These are phyloP conservation scores for Seriola aureovittata DNA, from an alignment of 2,113 vertebrate species.

Conservation along the genomic window DNA sequence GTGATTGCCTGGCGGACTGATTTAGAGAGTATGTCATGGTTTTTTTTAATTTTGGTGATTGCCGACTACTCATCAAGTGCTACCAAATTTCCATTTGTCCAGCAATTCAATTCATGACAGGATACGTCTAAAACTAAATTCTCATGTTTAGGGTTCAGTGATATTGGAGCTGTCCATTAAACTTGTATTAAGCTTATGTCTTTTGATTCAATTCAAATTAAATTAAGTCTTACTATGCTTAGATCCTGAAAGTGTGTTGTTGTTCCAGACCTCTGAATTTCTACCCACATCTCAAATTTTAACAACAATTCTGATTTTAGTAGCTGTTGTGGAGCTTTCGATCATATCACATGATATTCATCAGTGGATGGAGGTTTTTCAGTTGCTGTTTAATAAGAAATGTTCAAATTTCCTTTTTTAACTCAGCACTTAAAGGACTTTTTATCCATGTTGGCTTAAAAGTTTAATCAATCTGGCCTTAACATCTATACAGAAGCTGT, in stretches of 20 bases:
- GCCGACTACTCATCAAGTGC: neutral
- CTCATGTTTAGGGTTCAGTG: neutral
- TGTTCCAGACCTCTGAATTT: neutral
- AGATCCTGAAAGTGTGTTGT: neutral
- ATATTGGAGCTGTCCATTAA: neutral
- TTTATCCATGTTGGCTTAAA: too few relatives aligned
- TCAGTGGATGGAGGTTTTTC: neutral
- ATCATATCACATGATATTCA: neutral
- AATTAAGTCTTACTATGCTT: neutral
- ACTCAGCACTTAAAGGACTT: neutral
- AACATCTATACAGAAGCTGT: neutral
- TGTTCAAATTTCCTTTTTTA: neutral
- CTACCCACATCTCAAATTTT: neutral
- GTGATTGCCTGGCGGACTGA: neutral
- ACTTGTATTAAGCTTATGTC: neutral
- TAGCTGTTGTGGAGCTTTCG: neutral
- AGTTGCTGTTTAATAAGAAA: neutral
- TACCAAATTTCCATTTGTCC: neutral
- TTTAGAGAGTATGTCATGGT: neutral
- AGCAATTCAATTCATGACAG: neutral
- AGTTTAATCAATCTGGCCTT: neutral
- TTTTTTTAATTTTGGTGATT: constrained; percentile 11
- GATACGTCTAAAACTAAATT: neutral
- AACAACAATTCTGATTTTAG: neutral
- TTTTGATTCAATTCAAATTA: neutral